A percentile compares a stretch with the other conserved stretches of the same genome.
Conservation (phyloP, 1,140 invertebrate species). For the Camponotus vicinus region DNA sequence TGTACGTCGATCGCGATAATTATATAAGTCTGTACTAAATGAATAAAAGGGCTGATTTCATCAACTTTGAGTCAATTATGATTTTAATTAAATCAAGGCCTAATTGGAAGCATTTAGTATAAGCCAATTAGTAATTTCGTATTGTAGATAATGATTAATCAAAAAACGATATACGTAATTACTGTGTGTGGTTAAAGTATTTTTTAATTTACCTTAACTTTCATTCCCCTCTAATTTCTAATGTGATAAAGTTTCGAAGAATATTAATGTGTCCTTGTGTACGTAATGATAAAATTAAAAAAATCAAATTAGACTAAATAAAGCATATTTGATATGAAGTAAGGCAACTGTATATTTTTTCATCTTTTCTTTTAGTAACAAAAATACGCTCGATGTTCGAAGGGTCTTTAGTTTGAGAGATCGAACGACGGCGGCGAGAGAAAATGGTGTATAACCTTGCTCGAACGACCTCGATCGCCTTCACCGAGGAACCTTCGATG, state of each 20-base stretch:
- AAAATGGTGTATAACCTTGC: constrained; percentile 84
- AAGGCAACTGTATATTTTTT: neutral
- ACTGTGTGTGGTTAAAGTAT: neutral
- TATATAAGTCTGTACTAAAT: neutral
- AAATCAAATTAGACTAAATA: neutral
- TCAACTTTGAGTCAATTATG: neutral
- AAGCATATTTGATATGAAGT: neutral
- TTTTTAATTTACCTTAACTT: too few relatives aligned
- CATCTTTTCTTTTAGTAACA: neutral
- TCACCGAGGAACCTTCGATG: constrained; percentile 80
- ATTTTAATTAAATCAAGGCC: neutral
- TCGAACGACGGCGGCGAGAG: constrained; percentile 67
- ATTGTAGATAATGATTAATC: neutral
- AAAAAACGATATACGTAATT: neutral
- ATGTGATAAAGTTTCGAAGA: neutral
- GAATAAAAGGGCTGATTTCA: neutral
- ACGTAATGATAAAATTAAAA: neutral
- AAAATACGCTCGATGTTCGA: neutral
- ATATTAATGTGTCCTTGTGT: neutral
- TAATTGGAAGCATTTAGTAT: neutral
- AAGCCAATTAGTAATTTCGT: neutral
- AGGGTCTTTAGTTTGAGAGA: constrained; percentile 69
- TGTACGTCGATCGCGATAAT: neutral
- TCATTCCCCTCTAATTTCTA: neutral
- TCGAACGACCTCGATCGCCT: constrained; percentile 84